Evolutionary conservation across 2,797 vertebrate genomes (phyloP).

Genomic region (Anguilla anguilla): DNA sequence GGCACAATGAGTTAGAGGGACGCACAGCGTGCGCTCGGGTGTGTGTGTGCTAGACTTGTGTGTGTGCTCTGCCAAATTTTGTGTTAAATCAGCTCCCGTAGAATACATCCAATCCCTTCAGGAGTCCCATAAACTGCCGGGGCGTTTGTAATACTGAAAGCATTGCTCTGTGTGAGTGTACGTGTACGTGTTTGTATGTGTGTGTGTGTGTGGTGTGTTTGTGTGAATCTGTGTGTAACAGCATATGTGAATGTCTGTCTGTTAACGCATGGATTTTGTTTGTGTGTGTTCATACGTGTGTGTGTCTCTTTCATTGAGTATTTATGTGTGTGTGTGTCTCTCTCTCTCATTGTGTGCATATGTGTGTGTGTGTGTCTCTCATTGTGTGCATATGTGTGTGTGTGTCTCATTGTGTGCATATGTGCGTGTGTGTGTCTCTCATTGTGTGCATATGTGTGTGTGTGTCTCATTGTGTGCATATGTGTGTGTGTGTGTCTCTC

Average conservation of each 20-base stretch:
- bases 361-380: not conserved
- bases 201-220: not conserved
- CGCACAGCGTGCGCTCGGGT: not conserved
- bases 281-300: not conserved
- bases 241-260: not conserved
- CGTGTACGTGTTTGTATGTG: not conserved
- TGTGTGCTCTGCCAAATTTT: not conserved
- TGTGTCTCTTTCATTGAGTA: not conserved
- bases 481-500: not conserved
- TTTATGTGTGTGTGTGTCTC: constrained; percentile 34
- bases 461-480: not conserved
- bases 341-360: too few relatives aligned
- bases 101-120: too few relatives aligned
- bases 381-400: not conserved
- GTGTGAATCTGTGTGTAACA: not conserved
- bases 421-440: not conserved
- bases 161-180: not conserved
- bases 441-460: too few relatives aligned
- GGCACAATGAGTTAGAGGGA: not conserved
- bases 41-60: not conserved
- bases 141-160: too few relatives aligned
- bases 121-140: too few relatives aligned
- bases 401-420: not conserved
- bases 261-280: not conserved
- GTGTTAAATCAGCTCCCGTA: too few relatives aligned